phyloP scores from a whole-genome alignment of 2,888 invertebrate genomes.

The Athalia cordata region DNA sequence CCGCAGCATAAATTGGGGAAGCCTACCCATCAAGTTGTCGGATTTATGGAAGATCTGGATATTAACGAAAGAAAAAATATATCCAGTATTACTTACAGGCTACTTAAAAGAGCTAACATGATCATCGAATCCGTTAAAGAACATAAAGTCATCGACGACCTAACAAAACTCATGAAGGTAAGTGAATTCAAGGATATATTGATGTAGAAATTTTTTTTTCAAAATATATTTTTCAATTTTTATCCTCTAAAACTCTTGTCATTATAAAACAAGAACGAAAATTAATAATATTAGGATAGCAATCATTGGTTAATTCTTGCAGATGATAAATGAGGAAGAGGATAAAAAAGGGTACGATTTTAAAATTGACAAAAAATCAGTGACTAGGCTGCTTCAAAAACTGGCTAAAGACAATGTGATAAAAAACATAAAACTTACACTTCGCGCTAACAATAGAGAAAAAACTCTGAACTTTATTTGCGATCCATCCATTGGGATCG shows the following conservation, averaged over 20 bases:
- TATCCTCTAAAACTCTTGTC: neutral
- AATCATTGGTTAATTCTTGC: conserved; percentile 42
- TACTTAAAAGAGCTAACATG: conserved; percentile 77
- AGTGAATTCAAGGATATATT: neutral
- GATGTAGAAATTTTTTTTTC: neutral
- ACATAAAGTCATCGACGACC: conserved; percentile 78
- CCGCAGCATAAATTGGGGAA: conserved; percentile 57
- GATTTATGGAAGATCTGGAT: conserved; percentile 64
- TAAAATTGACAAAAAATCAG: conserved; percentile 80
- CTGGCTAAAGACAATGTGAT: conserved; percentile 78
- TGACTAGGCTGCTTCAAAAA: conserved; percentile 77
- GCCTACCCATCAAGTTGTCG: conserved; percentile 58
- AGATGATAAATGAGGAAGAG: conserved; percentile 76
- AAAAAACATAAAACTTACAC: conserved; percentile 75
- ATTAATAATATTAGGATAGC: no score
- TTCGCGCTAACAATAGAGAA: conserved; percentile 73
- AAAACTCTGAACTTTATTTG: conserved; percentile 76
- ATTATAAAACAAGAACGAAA: neutral
- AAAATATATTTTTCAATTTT: neutral
- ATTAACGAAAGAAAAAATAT: conserved; percentile 55
- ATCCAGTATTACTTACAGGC: conserved; percentile 71
- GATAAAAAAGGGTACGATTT: conserved; percentile 75
- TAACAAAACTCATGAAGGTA: conserved; percentile 74
- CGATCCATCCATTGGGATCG: conserved; percentile 73
- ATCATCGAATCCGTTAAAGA: conserved; percentile 79